Evolutionary conservation across 2,888 invertebrate genomes (phyloP).

Genomic region (Polia nebulosa): DNA sequence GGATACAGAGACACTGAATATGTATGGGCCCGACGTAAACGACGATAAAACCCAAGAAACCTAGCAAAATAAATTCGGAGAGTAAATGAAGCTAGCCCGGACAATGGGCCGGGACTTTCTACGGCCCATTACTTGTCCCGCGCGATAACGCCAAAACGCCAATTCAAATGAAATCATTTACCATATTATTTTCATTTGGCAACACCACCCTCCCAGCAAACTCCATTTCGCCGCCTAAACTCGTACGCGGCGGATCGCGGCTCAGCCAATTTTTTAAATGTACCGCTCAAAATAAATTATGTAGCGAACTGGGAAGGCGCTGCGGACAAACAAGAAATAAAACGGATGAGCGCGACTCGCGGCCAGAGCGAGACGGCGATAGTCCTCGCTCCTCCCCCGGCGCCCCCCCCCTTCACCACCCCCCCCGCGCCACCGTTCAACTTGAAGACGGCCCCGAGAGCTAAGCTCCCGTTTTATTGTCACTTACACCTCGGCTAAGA

Average conservation of each 20-base stretch:
- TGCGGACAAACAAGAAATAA: constrained; percentile 88
- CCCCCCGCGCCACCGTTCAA: constrained; percentile 78
- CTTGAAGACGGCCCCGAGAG: constrained; percentile 89
- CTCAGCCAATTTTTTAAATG: constrained; percentile 90
- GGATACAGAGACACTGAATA: constrained; percentile 82
- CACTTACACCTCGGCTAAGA: constrained; percentile 88
- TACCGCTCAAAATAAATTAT: constrained; percentile 90
- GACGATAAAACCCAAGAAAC: constrained; percentile 83
- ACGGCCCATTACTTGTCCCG: constrained; percentile 85
- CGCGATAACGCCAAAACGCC: constrained; percentile 81
- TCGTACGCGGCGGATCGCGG: constrained; percentile 74
- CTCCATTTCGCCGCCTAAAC: constrained; percentile 86
- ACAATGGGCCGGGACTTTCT: constrained; percentile 82
- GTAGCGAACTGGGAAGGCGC: constrained; percentile 84
- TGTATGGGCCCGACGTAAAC: constrained; percentile 79
- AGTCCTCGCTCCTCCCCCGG: constrained; percentile 75
- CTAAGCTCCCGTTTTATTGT: constrained; percentile 90
- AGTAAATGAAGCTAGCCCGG: constrained; percentile 83
- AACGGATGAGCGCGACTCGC: constrained; percentile 83
- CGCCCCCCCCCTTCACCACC: constrained; percentile 55
- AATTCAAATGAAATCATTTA: constrained; percentile 90
- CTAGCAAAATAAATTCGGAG: constrained; percentile 81
- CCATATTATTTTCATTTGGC: constrained; percentile 81
- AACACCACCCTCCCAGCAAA: constrained; percentile 77
- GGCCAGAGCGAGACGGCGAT: constrained; percentile 78